Percentiles rank a stretch among this genome's conserved stretches.
phyloP scores from a whole-genome alignment of 2,113 vertebrate species.

The Austrofundulus limnaeus region DNA sequence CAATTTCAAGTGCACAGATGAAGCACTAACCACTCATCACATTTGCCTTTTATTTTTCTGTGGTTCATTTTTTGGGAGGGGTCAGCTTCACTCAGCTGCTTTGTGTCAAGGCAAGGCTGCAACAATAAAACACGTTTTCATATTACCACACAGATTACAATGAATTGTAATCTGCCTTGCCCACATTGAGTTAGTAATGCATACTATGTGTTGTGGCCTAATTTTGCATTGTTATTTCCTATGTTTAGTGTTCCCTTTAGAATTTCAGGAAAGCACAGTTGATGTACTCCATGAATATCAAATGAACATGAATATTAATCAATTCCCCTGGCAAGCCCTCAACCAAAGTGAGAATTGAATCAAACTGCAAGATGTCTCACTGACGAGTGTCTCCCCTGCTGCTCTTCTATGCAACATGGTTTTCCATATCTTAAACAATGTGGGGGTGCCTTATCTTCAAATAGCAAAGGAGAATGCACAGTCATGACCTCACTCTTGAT shows the following conservation, averaged over 20 bases:
- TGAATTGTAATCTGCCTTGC: neutral
- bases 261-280: conserved; percentile 44
- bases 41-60: no score
- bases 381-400: conserved; percentile 32
- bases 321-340: conserved; percentile 37
- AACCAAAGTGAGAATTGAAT: conserved; percentile 26
- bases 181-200: neutral
- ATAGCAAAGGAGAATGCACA: neutral
- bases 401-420: conserved; percentile 4
- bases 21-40: no score
- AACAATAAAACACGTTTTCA: no score
- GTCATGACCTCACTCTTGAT: conserved; percentile 9
- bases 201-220: conserved; percentile 31
- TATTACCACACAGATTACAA: conserved; percentile 5
- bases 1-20: no score
- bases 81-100: no score
- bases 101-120: no score
- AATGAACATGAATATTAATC: conserved; percentile 63
- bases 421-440: conserved; percentile 1
- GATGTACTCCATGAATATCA: conserved; percentile 55
- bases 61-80: no score
- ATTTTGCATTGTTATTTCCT: conserved; percentile 49
- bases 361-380: conserved; percentile 21
- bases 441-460: neutral
- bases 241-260: conserved; percentile 40